Conservation (phyloP, 2,888 invertebrate genomes). For the Orthosia cruda region DNA sequence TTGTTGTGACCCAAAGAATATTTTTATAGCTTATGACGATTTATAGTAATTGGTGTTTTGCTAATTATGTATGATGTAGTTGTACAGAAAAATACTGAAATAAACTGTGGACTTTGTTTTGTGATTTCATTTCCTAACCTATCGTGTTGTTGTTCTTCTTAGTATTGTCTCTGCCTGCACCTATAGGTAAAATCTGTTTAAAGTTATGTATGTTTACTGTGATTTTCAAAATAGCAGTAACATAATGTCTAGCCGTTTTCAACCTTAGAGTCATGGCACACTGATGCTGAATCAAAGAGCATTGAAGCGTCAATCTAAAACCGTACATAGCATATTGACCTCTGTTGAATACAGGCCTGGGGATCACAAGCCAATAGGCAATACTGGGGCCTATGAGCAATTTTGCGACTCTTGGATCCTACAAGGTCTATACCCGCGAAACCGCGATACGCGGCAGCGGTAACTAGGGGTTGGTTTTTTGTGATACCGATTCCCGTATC, state of each 20-base stretch:
- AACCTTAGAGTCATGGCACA: not conserved
- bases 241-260: not conserved
- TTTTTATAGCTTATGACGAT: slow-evolving; percentile 75
- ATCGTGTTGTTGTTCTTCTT: not conserved
- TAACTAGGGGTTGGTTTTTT: no score
- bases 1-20: slow-evolving; percentile 70
- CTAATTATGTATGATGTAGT: slow-evolving; percentile 71
- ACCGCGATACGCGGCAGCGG: no score
- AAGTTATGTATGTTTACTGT: not conserved
- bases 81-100: slow-evolving; percentile 72
- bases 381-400: no score
- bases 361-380: no score
- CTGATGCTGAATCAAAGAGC: no score
- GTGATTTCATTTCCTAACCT: slow-evolving; percentile 13
- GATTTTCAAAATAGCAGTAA: not conserved
- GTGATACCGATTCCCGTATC: no score
- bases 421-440: no score
- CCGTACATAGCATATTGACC: no score
- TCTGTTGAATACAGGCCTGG: no score
- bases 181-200: not conserved
- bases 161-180: not conserved
- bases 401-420: no score
- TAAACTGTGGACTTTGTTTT: slow-evolving; percentile 57
- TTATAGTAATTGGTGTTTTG: slow-evolving; percentile 71
- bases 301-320: no score